phyloP scores from a whole-genome alignment of 2,888 invertebrate species.

The Limnephilus auricula region DNA sequence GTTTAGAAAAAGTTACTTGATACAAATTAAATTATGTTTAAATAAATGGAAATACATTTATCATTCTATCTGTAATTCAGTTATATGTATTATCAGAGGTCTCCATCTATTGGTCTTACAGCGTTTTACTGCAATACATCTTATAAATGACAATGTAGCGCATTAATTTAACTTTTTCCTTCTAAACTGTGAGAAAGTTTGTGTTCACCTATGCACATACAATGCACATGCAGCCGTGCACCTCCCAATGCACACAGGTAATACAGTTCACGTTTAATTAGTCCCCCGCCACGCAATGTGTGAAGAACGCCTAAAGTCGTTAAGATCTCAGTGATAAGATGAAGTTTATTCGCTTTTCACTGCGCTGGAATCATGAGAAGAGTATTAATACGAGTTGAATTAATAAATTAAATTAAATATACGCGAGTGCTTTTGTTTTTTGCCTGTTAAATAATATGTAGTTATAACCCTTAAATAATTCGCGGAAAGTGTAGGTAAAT shows the following conservation, averaged over 20 bases:
- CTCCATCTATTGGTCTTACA: neutral
- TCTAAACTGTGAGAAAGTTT: slow-evolving; percentile 22
- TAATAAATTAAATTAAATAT: neutral
- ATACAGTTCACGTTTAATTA: slow-evolving; percentile 33
- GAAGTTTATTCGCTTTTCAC: slow-evolving; percentile 38
- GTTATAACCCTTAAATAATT: too few relatives aligned
- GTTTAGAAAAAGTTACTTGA: too few relatives aligned
- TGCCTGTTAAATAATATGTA: too few relatives aligned
- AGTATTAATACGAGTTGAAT: neutral
- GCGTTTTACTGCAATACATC: neutral
- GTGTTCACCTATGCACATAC: neutral
- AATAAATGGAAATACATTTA: neutral
- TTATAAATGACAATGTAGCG: neutral
- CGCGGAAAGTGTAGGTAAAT: too few relatives aligned
- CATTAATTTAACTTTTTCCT: neutral
- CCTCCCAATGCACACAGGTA: neutral
- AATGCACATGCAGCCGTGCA: neutral
- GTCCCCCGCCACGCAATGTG: slow-evolving; percentile 41
- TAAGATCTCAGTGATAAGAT: slow-evolving; percentile 56
- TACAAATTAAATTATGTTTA: too few relatives aligned
- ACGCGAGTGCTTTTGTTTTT: neutral
- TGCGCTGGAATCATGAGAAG: neutral
- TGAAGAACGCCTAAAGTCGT: slow-evolving; percentile 51
- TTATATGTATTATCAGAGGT: neutral
- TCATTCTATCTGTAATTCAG: neutral